Conservation (phyloP, 2,797 vertebrate genomes). For the Lutra lutra region DNA sequence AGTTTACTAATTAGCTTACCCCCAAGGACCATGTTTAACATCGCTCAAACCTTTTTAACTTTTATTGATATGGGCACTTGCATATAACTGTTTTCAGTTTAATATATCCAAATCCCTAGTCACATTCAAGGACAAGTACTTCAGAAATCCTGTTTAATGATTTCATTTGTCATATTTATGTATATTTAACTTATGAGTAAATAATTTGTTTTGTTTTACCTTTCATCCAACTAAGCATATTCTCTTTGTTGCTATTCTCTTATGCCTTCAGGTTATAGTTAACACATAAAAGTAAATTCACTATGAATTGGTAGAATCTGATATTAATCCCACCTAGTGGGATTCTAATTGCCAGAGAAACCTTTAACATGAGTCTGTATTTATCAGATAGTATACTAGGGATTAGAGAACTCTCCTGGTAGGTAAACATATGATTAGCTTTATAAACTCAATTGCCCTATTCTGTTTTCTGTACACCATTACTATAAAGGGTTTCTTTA, state of each 20-base stretch:
- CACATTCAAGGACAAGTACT: constrained; percentile 81
- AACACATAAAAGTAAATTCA: constrained; percentile 21
- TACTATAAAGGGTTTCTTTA: neutral
- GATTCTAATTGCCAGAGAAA: constrained; percentile 29
- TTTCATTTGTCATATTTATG: constrained; percentile 63
- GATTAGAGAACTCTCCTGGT: constrained; percentile 38
- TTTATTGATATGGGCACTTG: constrained; percentile 85
- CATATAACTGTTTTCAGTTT: constrained; percentile 76
- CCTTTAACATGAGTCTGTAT: constrained; percentile 7
- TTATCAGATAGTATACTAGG: constrained; percentile 44
- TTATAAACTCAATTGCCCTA: constrained; percentile 53
- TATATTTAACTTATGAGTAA: constrained; percentile 64
- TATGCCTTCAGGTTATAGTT: neutral
- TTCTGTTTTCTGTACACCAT: constrained; percentile 26
- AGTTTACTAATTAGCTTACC: constrained; percentile 88
- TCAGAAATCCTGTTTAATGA: constrained; percentile 64
- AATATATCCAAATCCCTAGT: constrained; percentile 74
- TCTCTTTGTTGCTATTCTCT: constrained; percentile 20
- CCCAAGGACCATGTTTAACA: constrained; percentile 86
- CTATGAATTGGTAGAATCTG: neutral
- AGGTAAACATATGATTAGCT: constrained; percentile 63
- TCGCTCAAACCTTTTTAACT: constrained; percentile 84
- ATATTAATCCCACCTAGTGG: neutral
- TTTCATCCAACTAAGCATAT: constrained; percentile 61
- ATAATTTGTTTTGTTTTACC: constrained; percentile 63